A percentile compares a stretch with the other conserved stretches of the same genome.
phyloP scores from a whole-genome alignment of 2,797 vertebrate species.

The Macrochelys suwanniensis region DNA sequence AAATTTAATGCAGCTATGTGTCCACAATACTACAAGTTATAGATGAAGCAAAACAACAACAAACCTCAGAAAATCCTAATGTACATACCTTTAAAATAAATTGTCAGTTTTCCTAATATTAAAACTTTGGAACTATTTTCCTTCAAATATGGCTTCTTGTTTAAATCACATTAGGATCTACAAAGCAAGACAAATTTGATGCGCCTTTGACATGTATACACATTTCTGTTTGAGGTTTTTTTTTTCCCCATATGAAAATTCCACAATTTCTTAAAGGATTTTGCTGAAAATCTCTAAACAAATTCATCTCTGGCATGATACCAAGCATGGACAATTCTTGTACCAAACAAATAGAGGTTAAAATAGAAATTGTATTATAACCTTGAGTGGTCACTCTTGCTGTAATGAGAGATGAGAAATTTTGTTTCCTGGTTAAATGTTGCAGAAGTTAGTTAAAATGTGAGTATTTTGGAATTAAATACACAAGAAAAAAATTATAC shows the following conservation, averaged over 20 bases:
- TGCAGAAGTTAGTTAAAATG: not conserved
- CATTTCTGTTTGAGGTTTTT: not conserved
- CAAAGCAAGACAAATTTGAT: not conserved
- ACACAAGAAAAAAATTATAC: not conserved
- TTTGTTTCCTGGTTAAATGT: not conserved
- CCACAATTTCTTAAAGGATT: not conserved
- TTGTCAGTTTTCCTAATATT: not conserved
- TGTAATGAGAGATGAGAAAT: not conserved
- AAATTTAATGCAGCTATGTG: not conserved
- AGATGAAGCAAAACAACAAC: too few species aligned
- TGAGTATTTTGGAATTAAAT: not conserved
- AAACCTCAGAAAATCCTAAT: not conserved
- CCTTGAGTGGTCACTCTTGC: not conserved
- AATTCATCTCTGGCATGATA: not conserved
- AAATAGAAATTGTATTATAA: not conserved
- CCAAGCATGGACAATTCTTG: not conserved
- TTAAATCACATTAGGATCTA: not conserved
- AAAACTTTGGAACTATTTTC: not conserved
- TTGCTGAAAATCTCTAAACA: not conserved
- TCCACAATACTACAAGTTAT: too few species aligned
- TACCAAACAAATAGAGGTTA: not conserved
- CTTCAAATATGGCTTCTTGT: not conserved
- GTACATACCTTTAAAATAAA: too few species aligned
- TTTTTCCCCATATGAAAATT: not conserved
- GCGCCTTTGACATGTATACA: not conserved